These are phyloP conservation scores for Cottus gobio DNA, from an alignment of 2,113 vertebrate genomes.

Conservation along the genomic window DNA sequence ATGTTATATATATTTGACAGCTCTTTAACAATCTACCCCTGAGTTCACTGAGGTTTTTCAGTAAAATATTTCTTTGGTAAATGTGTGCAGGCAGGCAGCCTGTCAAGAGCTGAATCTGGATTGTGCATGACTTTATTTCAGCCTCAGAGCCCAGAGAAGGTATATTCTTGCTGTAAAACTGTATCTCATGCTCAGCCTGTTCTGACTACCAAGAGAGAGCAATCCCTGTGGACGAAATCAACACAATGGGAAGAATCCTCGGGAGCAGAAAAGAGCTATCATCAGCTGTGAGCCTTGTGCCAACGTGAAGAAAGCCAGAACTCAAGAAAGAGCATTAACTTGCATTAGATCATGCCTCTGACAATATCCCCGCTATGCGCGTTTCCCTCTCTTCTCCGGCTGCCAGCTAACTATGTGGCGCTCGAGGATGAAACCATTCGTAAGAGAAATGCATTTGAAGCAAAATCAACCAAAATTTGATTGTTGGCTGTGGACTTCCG, in stretches of 20 bases:
- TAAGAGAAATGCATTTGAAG: conserved; percentile 35
- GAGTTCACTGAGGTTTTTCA: conserved; percentile 20
- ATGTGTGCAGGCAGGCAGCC: conserved; percentile 21
- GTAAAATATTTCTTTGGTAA: conserved; percentile 22
- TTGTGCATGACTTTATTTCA: not conserved
- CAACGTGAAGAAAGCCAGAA: conserved; percentile 35
- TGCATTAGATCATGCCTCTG: conserved; percentile 42
- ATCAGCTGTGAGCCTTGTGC: conserved; percentile 38
- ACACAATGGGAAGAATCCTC: conserved; percentile 39
- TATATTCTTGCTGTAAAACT: conserved; percentile 39
- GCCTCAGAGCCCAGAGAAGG: conserved; percentile 15
- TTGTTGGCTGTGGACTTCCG: conserved; percentile 28
- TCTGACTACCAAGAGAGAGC: conserved; percentile 36
- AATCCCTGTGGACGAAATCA: conserved; percentile 48
- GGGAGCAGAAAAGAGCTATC: conserved; percentile 34
- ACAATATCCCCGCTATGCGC: conserved; percentile 23
- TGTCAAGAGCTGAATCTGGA: conserved; percentile 35
- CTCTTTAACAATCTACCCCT: conserved; percentile 37
- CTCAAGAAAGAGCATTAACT: conserved; percentile 33
- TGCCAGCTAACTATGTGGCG: conserved; percentile 25
- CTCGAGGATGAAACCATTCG: conserved; percentile 33
- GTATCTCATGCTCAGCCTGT: conserved; percentile 26
- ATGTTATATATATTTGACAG: conserved; percentile 23
- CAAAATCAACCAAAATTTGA: conserved; percentile 45
- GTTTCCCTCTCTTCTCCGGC: conserved; percentile 4